Base-by-base conservation (phyloP, 2,797 vertebrate genomes). In the Scarus forsteni region DNA sequence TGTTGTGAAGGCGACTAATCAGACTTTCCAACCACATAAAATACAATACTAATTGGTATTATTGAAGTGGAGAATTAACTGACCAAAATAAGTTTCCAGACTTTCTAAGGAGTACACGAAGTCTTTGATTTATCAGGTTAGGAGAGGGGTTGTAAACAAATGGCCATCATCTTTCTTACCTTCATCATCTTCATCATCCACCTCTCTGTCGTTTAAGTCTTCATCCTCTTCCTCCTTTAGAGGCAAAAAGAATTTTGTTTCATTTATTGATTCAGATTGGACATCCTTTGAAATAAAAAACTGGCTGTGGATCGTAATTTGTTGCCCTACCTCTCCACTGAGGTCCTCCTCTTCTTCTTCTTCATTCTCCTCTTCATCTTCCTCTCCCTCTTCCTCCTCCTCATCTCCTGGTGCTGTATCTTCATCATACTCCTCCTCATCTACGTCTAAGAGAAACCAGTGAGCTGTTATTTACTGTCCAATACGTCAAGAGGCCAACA, bases 351-450 rank as follows among this genome's bases (percentile, higher is more conserved):
- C 94, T 10, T 94, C 95, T 46, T 95, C 93, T 35, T 94, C 97
- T 0, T 97, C 97, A 42, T 98, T 96, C 69, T 99, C 97, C 74
- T 98, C 97, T 40, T 96, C 97, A 35, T 98, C 97, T 16, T 98
- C 98, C 49, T 97, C 98, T 48, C 96, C 97, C 3, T 97, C 97
- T 19, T 97, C 97, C 0, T 99, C 97, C 27, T 98, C 97, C 0
- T 99, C 97, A 1, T 98, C 96, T 85, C 95, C 97, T 65, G 96
- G 94, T 81, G 95, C 96, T 77, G 94, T 91, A 1, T 98, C 97
- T 56, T 98, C 97, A 14, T 99, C 97, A 0, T 96, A 96, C n/a
- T 98, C 97, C 73, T 99, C 98, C 82, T 98, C 97, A 1, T 95
- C 94, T 91, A 92, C 89, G 79, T 93, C 89, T 92, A 79, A 42